Evolutionary conservation across 2,888 invertebrate species (phyloP).

Genomic region (Anthophora plumipes): DNA sequence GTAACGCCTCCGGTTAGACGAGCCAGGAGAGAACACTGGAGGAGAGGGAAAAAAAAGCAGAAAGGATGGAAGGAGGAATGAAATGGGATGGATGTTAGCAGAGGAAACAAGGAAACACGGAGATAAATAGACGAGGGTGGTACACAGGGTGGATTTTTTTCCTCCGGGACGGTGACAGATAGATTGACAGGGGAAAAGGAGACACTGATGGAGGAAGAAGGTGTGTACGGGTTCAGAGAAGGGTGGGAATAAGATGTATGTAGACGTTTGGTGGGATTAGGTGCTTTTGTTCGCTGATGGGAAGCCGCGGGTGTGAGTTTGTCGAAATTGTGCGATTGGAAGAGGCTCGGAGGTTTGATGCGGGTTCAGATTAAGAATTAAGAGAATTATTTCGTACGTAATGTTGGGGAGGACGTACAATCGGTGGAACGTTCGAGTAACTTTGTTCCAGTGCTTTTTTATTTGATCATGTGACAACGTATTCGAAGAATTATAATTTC

Average conservation of each 20-base stretch:
- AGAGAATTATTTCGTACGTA: not conserved
- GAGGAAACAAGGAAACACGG: not conserved
- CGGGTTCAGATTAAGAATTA: too few species aligned
- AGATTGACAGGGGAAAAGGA: slow-evolving; percentile 44
- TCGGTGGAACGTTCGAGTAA: too few species aligned
- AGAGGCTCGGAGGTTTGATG: too few species aligned
- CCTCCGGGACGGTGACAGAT: slow-evolving; percentile 42
- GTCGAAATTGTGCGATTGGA: too few species aligned
- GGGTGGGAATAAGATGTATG: slow-evolving; percentile 15
- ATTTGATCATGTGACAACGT: too few species aligned
- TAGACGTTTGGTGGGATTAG: not conserved
- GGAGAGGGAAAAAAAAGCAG: not conserved
- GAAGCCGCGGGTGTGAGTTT: not conserved
- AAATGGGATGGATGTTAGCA: slow-evolving; percentile 12
- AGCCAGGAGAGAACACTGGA: not conserved
- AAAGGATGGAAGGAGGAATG: slow-evolving; percentile 14
- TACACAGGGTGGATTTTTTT: slow-evolving; percentile 26
- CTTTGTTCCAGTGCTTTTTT: too few species aligned
- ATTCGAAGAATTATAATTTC: too few species aligned
- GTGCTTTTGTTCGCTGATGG: not conserved
- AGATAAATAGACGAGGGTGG: slow-evolving; percentile 51
- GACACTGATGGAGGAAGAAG: slow-evolving; percentile 17
- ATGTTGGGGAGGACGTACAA: too few species aligned
- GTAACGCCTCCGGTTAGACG: not conserved
- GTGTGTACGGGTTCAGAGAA: too few species aligned